phyloP scores from a whole-genome alignment of 2,888 invertebrate genomes.

The Pocota personata region DNA sequence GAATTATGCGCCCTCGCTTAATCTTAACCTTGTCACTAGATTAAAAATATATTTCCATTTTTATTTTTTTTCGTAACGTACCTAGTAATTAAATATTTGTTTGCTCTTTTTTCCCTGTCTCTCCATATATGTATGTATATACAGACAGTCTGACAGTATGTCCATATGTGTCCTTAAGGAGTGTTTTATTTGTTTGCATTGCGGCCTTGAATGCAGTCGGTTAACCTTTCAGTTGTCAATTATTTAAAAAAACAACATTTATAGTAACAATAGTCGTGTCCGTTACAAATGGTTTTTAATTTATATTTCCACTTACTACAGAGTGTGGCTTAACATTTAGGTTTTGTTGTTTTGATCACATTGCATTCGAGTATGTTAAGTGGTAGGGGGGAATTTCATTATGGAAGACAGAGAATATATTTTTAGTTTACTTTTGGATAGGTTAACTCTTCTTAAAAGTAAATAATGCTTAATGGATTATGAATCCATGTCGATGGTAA shows the following conservation, averaged over 20 bases:
- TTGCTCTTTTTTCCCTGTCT: slow-evolving; percentile 6
- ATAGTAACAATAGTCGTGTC: neutral
- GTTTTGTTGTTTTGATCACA: neutral
- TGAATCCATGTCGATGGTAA: too few species aligned
- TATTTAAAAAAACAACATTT: neutral
- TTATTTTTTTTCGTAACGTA: slow-evolving; percentile 5
- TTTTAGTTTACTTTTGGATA: too few species aligned
- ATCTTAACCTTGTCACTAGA: slow-evolving; percentile 34
- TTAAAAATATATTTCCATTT: slow-evolving; percentile 32
- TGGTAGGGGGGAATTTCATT: neutral
- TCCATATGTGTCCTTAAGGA: slow-evolving; percentile 35
- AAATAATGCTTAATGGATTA: too few species aligned
- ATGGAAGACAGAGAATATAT: neutral
- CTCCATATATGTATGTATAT: neutral
- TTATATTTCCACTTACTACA: neutral
- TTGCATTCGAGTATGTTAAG: neutral
- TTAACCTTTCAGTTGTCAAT: slow-evolving; percentile 19
- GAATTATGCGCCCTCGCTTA: slow-evolving; percentile 18
- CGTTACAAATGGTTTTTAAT: neutral
- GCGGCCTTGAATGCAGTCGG: slow-evolving; percentile 24
- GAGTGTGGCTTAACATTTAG: neutral
- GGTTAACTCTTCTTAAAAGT: too few species aligned
- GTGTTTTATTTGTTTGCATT: slow-evolving; percentile 14
- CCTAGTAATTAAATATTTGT: slow-evolving; percentile 10
- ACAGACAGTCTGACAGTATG: neutral